Conservation (phyloP, 1,140 invertebrate genomes). For the Lasioglossum baleicum region DNA sequence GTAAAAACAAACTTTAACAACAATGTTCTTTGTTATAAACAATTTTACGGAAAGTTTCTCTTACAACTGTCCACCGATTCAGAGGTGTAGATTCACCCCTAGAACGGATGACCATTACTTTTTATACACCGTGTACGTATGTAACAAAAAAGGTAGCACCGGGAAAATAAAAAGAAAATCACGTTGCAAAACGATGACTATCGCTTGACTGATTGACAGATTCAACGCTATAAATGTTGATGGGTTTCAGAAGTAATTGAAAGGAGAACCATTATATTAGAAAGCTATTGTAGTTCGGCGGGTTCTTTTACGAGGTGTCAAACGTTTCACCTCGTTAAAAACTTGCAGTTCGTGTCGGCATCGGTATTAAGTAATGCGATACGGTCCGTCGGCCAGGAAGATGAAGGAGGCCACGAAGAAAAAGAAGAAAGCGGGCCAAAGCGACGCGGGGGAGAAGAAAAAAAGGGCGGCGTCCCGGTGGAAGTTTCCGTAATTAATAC, state of each 20-base stretch:
- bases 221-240: slow-evolving; percentile 49
- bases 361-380: slow-evolving; percentile 66
- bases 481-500: slow-evolving; percentile 66
- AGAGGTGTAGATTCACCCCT: too few relatives aligned
- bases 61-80: too few relatives aligned
- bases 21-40: too few relatives aligned
- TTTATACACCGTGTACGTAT: too few relatives aligned
- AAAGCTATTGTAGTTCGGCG: slow-evolving; percentile 49
- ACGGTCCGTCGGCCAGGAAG: slow-evolving; percentile 54
- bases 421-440: slow-evolving; percentile 19
- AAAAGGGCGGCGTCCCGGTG: slow-evolving; percentile 31
- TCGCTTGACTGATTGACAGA: neutral
- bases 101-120: too few relatives aligned
- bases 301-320: slow-evolving; percentile 61
- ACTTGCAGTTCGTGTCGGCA: slow-evolving; percentile 58
- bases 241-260: slow-evolving; percentile 54
- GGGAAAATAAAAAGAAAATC: too few relatives aligned
- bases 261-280: slow-evolving; percentile 58
- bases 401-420: slow-evolving; percentile 37
- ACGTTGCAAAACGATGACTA: neutral
- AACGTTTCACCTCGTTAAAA: slow-evolving; percentile 67
- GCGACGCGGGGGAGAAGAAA: slow-evolving; percentile 6
- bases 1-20: too few relatives aligned
- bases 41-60: too few relatives aligned
- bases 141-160: too few relatives aligned